phyloP scores from a whole-genome alignment of 2,888 invertebrate species.

The Drosophila cognata region DNA sequence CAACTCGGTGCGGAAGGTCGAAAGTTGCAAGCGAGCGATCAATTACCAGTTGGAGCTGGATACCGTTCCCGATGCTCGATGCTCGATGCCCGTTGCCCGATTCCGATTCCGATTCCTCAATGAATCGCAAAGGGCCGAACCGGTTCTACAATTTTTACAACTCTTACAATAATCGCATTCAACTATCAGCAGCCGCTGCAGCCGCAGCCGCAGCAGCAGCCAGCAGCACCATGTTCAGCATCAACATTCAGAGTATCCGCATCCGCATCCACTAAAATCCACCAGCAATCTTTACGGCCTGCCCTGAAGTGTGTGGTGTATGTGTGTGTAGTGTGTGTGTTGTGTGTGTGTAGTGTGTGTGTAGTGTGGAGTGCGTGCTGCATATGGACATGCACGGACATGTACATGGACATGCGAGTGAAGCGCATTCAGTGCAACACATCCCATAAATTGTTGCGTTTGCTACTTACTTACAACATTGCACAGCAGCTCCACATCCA shows the following conservation, averaged over 20 bases:
- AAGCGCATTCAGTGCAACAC: conserved; percentile 67
- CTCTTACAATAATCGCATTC: conserved; percentile 66
- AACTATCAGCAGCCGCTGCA: conserved; percentile 58
- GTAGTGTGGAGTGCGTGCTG: conserved; percentile 65
- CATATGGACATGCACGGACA: conserved; percentile 48
- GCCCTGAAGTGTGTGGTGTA: conserved; percentile 17
- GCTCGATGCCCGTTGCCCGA: conserved; percentile 2
- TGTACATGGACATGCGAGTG: conserved; percentile 68
- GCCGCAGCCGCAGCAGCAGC: conserved; percentile 23
- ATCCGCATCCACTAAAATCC: conserved; percentile 31
- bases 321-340: conserved; percentile 22
- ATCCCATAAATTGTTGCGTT: conserved; percentile 73
- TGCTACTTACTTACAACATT: conserved; percentile 55
- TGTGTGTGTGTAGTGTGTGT: conserved; percentile 55
- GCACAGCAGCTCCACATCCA: conserved; percentile 6
- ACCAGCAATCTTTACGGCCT: conserved; percentile 22
- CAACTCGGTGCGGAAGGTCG: conserved; percentile 38
- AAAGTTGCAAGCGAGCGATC: conserved; percentile 56
- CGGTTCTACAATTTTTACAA: conserved; percentile 68
- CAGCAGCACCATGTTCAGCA: conserved; percentile 54
- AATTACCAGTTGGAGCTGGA: conserved; percentile 49
- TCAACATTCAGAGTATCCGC: conserved; percentile 63
- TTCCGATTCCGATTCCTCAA: conserved; percentile 60
- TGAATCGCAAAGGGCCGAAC: conserved; percentile 62
- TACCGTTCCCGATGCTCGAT: conserved; percentile 19